phyloP scores from a whole-genome alignment of 2,113 vertebrate species.

The Rhinogobius similis region DNA sequence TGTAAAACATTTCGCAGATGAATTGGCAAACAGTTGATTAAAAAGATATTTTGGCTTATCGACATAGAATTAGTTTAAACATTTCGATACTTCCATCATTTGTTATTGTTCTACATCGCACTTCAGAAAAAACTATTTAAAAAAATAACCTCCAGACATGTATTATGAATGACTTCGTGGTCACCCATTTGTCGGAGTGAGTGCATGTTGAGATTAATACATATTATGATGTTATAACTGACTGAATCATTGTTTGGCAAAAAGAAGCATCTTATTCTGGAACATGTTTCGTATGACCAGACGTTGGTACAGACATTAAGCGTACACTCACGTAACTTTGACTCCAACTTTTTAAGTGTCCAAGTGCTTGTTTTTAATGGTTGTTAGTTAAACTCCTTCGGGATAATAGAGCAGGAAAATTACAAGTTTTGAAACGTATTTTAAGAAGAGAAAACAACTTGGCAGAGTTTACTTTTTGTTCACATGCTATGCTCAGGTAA shows the following conservation, averaged over 20 bases:
- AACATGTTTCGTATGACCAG: not conserved
- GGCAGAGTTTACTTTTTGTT: slow-evolving; percentile 58
- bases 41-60: slow-evolving; percentile 53
- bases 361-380: slow-evolving; percentile 55
- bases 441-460: slow-evolving; percentile 14
- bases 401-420: slow-evolving; percentile 26
- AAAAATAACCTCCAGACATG: not conserved
- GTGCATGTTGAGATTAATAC: too few species aligned
- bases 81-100: not conserved
- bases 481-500: slow-evolving; percentile 30
- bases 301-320: slow-evolving; percentile 3
- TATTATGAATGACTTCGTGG: not conserved
- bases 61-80: slow-evolving; percentile 38
- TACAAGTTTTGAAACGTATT: slow-evolving; percentile 17
- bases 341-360: not conserved
- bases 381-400: slow-evolving; percentile 22
- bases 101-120: not conserved
- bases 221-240: not conserved
- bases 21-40: slow-evolving; percentile 58
- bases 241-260: not conserved
- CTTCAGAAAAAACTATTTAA: not conserved
- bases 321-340: not conserved
- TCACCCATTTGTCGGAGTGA: not conserved
- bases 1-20: slow-evolving; percentile 53
- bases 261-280: slow-evolving; percentile 12